Conservation (phyloP, 2,797 vertebrate species). For the Cynodonichthys magdalenae region DNA sequence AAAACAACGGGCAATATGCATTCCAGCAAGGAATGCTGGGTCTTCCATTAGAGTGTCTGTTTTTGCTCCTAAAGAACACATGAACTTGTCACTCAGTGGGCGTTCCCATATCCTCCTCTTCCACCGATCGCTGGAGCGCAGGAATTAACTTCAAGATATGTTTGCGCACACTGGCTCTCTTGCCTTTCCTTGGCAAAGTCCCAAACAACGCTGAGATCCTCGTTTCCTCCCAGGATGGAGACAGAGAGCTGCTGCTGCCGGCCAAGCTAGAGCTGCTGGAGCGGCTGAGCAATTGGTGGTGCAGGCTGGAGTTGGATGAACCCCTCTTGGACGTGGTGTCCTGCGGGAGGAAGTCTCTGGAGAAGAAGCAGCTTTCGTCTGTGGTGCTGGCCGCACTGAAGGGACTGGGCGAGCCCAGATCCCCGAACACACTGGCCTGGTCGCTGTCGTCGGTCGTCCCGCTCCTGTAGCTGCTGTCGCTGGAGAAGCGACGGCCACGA, state of each 20-base stretch:
- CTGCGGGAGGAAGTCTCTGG: conserved; percentile 46
- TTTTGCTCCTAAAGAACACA: not conserved
- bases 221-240: conserved; percentile 83
- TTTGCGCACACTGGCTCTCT: conserved; percentile 84
- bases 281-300: conserved; percentile 74
- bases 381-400: conserved; percentile 81
- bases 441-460: conserved; percentile 87
- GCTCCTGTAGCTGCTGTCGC: conserved; percentile 90
- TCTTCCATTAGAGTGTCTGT: conserved; percentile 19
- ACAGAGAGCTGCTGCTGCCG: conserved; percentile 82
- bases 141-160: conserved; percentile 91
- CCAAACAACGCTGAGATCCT: conserved; percentile 83
- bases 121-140: conserved; percentile 88
- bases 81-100: conserved; percentile 32
- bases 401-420: conserved; percentile 74
- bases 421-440: conserved; percentile 81
- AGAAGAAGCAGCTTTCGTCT: conserved; percentile 84
- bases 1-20: no score
- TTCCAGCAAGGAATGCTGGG: no score
- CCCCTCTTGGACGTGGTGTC: conserved; percentile 35
- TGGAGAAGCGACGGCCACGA: conserved; percentile 82
- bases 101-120: conserved; percentile 83
- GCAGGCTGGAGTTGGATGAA: conserved; percentile 54
- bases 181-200: conserved; percentile 88
- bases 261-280: conserved; percentile 84